Conservation (phyloP, 1,140 invertebrate species). For the Zaprionus vittiger region DNA sequence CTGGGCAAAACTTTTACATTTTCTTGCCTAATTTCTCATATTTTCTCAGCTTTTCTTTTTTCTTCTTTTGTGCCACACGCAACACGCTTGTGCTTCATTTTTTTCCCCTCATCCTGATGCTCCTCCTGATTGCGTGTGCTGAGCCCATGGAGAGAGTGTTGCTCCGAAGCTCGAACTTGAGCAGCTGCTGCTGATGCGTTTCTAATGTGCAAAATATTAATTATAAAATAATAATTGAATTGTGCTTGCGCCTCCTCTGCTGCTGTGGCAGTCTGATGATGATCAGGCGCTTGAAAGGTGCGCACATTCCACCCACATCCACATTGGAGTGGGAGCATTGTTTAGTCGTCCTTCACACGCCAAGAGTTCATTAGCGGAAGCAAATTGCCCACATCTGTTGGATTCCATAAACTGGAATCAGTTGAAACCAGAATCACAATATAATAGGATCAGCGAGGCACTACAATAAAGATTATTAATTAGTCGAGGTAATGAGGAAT, state of each 20-base stretch:
- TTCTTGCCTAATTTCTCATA: slow-evolving; percentile 67
- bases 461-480: slow-evolving; percentile 39
- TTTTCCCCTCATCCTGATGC: slow-evolving; percentile 23
- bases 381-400: slow-evolving; percentile 56
- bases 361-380: slow-evolving; percentile 69
- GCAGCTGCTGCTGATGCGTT: slow-evolving; percentile 77
- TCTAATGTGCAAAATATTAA: slow-evolving; percentile 84
- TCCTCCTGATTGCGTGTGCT: slow-evolving; percentile 53
- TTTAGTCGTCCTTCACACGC: slow-evolving; percentile 55
- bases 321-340: slow-evolving; percentile 44
- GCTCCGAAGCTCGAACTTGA: slow-evolving; percentile 12
- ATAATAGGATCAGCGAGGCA: slow-evolving; percentile 57
- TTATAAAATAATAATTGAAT: slow-evolving; percentile 83
- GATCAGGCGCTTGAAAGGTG: slow-evolving; percentile 38
- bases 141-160: slow-evolving; percentile 50
- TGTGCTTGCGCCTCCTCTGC: slow-evolving; percentile 49
- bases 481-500: background rate
- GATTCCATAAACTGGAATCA: slow-evolving; percentile 57
- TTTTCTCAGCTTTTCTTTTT: slow-evolving; percentile 20
- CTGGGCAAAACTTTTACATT: slow-evolving; percentile 43
- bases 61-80: slow-evolving; percentile 60
- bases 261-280: slow-evolving; percentile 43
- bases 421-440: slow-evolving; percentile 51
- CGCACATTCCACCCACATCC: slow-evolving; percentile 10
- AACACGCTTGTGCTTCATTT: slow-evolving; percentile 47